Conservation (phyloP, 2,888 invertebrate species). For the Colostygia pectinataria region DNA sequence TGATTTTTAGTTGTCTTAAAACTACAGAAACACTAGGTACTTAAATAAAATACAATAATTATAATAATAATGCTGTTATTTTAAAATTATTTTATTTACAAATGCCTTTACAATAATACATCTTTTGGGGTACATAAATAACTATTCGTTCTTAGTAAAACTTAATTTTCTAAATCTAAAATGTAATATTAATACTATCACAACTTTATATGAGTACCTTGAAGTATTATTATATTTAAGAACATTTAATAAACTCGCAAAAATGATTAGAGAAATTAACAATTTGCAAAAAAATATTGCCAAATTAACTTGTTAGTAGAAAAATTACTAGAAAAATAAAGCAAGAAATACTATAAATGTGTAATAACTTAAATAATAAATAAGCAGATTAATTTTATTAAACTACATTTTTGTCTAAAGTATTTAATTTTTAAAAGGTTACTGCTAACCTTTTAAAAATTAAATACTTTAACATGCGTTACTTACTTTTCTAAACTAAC, state of each 20-base stretch:
- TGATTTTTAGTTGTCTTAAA: too few species aligned
- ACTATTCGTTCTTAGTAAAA: not conserved
- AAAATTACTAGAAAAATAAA: too few species aligned
- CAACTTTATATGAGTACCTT: constrained; percentile 40
- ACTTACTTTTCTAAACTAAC: not conserved
- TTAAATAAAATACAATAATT: constrained; percentile 4
- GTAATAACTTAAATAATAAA: too few species aligned
- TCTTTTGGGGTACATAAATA: constrained; percentile 24
- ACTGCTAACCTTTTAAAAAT: too few species aligned
- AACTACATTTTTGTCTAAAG: too few species aligned
- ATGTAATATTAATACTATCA: constrained; percentile 44
- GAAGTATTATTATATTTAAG: not conserved
- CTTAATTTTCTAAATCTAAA: not conserved
- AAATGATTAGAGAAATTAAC: too few species aligned
- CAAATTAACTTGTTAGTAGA: too few species aligned
- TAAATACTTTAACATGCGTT: not conserved
- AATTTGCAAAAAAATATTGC: too few species aligned
- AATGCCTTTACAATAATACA: constrained; percentile 30
- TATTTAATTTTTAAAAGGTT: too few species aligned
- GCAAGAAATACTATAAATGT: too few species aligned
- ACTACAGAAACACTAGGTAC: not conserved
- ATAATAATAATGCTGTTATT: constrained; percentile 35
- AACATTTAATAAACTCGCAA: not conserved
- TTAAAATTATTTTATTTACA: constrained; percentile 37
- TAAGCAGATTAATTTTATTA: too few species aligned